These are phyloP conservation scores for Deilephila elpenor DNA, from an alignment of 2,888 invertebrate genomes.

Conservation along the genomic window DNA sequence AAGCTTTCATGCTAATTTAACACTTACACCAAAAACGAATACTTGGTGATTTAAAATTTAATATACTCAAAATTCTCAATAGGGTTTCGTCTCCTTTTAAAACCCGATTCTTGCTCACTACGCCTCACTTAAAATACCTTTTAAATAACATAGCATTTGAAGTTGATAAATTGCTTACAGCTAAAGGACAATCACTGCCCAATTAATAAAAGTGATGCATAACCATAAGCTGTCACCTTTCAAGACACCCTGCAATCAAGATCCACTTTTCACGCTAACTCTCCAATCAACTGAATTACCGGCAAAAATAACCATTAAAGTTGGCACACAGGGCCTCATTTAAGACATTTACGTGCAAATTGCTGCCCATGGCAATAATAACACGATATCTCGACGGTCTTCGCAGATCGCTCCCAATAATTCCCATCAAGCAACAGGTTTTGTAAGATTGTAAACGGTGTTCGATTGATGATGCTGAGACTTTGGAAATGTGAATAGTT, in stretches of 20 bases:
- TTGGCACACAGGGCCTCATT: slow-evolving; percentile 43
- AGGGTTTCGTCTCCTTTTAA: no score
- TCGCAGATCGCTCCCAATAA: slow-evolving; percentile 28
- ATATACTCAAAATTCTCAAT: no score
- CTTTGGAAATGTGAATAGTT: no score
- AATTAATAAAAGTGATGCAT: neutral
- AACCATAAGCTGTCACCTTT: slow-evolving; percentile 16
- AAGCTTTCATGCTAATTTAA: no score
- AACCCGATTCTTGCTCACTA: no score
- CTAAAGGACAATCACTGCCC: neutral
- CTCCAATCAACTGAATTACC: slow-evolving; percentile 8
- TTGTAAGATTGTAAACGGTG: neutral
- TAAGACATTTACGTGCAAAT: slow-evolving; percentile 63
- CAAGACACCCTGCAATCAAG: slow-evolving; percentile 12
- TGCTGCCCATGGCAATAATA: slow-evolving; percentile 63
- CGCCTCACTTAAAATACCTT: no score
- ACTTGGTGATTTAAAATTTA: no score
- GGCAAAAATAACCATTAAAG: slow-evolving; percentile 20
- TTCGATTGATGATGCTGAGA: neutral
- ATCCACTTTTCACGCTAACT: slow-evolving; percentile 10
- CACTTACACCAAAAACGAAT: no score
- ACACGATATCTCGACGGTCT: slow-evolving; percentile 51
- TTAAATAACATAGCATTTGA: no score
- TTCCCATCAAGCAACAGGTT: slow-evolving; percentile 29
- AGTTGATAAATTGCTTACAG: neutral